These are phyloP conservation scores for Cetonia aurata DNA, from an alignment of 2,888 invertebrate species.

Conservation along the genomic window DNA sequence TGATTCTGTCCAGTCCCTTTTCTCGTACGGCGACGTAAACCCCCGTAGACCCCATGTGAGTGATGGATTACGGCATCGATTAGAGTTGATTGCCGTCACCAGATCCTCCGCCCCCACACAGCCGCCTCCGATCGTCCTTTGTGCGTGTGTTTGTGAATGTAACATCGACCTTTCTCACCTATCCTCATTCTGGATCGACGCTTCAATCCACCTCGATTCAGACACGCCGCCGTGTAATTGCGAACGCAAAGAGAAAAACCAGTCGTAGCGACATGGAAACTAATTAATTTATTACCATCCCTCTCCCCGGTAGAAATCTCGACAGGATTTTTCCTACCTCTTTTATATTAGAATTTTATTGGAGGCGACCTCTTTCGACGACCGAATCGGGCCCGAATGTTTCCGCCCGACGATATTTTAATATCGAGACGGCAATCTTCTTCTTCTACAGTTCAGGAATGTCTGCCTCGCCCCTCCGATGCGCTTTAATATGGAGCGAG, in stretches of 20 bases:
- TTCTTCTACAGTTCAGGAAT: slow-evolving; percentile 44
- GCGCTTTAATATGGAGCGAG: slow-evolving; percentile 50
- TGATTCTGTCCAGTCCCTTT: slow-evolving; percentile 44
- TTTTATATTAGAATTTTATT: slow-evolving; percentile 55
- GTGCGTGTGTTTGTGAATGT: slow-evolving; percentile 15
- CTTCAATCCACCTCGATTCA: slow-evolving; percentile 17
- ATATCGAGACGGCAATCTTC: slow-evolving; percentile 48
- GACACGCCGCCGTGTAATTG: slow-evolving; percentile 24
- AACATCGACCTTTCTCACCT: slow-evolving; percentile 25
- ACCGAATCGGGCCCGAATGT: slow-evolving; percentile 53
- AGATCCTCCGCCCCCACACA: slow-evolving; percentile 2
- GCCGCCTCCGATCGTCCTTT: slow-evolving; percentile 7
- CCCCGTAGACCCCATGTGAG: slow-evolving; percentile 46
- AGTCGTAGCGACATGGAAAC: slow-evolving; percentile 17
- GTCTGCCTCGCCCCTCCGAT: slow-evolving; percentile 40
- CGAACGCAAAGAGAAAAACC: slow-evolving; percentile 30
- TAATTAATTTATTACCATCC: not conserved
- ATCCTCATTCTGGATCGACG: slow-evolving; percentile 12
- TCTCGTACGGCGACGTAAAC: slow-evolving; percentile 25
- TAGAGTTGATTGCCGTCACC: slow-evolving; percentile 64
- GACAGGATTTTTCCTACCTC: slow-evolving; percentile 44
- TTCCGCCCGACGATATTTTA: slow-evolving; percentile 54
- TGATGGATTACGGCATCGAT: slow-evolving; percentile 68
- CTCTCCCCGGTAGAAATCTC: too few relatives aligned
- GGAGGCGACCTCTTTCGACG: slow-evolving; percentile 51